These are phyloP conservation scores for Barnardius zonarius DNA, from an alignment of 2,113 vertebrate species.

Conservation along the genomic window DNA sequence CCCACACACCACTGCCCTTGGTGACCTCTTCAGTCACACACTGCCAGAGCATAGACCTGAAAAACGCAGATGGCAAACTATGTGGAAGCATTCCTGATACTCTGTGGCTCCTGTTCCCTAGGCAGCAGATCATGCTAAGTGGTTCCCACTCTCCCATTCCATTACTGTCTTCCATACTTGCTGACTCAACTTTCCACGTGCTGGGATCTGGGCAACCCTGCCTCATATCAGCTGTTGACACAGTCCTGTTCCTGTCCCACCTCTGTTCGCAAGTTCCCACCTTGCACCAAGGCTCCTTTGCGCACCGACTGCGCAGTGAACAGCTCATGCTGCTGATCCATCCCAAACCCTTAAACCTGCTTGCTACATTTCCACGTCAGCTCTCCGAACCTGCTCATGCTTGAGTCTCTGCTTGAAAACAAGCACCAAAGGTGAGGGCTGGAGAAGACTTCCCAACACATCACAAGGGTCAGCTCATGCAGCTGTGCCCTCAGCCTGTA, in stretches of 20 bases:
- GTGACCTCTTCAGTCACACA: not conserved
- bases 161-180: not conserved
- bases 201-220: fast-evolving
- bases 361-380: fast-evolving
- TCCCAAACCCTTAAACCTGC: not conserved
- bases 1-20: not conserved
- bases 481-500: not conserved
- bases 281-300: not conserved
- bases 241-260: fast-evolving
- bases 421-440: not conserved
- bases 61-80: not conserved
- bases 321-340: fast-evolving
- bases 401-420: not conserved
- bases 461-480: fast-evolving
- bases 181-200: fast-evolving
- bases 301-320: fast-evolving
- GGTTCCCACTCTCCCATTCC: not conserved
- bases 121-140: not conserved
- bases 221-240: not conserved
- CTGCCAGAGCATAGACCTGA: not conserved
- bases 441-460: fast-evolving
- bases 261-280: not conserved
- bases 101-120: fast-evolving
- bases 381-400: not conserved
- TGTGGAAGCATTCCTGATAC: fast-evolving